Conservation (phyloP, 2,113 vertebrate genomes). For the Calidris pygmaea region DNA sequence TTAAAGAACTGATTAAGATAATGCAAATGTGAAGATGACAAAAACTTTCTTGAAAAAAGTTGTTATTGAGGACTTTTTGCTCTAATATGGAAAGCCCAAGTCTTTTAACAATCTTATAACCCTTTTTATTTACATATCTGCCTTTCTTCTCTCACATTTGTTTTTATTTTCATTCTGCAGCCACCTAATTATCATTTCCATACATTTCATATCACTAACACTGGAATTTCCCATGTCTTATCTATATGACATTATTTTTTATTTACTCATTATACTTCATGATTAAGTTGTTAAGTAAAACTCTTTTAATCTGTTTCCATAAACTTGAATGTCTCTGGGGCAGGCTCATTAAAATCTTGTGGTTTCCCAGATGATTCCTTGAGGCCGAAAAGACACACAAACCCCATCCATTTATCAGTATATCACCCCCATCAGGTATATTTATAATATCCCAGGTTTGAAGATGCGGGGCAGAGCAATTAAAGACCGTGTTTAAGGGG, state of each 20-base stretch:
- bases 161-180: conserved; percentile 29
- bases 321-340: not conserved
- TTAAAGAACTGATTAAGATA: not conserved
- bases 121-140: not conserved
- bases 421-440: not conserved
- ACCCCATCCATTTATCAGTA: not conserved
- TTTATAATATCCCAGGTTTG: not conserved
- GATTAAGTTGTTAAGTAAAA: conserved; percentile 22
- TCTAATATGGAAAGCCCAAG: not conserved
- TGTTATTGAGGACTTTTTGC: not conserved
- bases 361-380: conserved; percentile 1
- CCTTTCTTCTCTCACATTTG: conserved; percentile 11
- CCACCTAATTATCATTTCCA: not conserved
- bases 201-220: not conserved
- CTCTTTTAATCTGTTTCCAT: conserved; percentile 31
- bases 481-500: not conserved
- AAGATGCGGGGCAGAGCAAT: not conserved
- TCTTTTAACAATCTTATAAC: not conserved
- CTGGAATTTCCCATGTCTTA: conserved; percentile 61
- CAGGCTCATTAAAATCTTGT: conserved; percentile 13
- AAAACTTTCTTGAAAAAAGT: not conserved
- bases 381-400: not conserved
- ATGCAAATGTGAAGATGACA: not conserved
- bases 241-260: not conserved
- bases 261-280: conserved; percentile 19